phyloP scores from a whole-genome alignment of 2,113 vertebrate species.

The Candoia aspera region DNA sequence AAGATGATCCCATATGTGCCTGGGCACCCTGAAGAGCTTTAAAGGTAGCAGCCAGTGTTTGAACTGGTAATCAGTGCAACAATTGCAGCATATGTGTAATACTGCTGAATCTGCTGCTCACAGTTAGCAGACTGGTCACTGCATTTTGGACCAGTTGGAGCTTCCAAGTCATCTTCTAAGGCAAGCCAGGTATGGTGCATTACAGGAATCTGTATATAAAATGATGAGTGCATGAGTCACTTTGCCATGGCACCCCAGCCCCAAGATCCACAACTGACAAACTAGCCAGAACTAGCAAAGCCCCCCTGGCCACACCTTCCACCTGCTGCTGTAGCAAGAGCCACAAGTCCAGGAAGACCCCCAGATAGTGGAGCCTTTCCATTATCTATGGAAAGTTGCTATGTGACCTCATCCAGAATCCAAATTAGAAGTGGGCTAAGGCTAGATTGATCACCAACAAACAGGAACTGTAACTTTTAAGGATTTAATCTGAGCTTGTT shows the following conservation, averaged over 20 bases:
- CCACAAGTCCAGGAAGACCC: background rate
- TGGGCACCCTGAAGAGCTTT: background rate
- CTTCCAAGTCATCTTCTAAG: background rate
- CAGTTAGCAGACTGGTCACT: background rate
- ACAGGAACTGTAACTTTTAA: background rate
- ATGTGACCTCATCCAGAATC: background rate
- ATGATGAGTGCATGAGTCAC: background rate
- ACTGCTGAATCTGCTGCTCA: background rate
- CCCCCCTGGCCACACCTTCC: background rate
- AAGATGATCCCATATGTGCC: background rate
- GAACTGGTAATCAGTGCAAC: background rate
- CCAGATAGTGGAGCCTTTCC: background rate
- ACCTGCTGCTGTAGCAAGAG: background rate
- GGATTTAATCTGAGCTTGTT: background rate
- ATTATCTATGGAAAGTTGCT: background rate
- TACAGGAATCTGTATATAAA: background rate
- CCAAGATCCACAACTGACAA: background rate
- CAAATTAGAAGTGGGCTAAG: background rate
- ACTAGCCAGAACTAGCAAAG: background rate
- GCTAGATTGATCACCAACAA: background rate
- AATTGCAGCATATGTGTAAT: background rate
- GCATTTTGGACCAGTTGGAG: background rate
- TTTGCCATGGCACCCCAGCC: background rate
- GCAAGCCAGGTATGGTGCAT: background rate
- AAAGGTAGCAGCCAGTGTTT: background rate